Evolutionary conservation across 2,113 vertebrate genomes (phyloP).

Genomic region (Pedetes capensis): DNA sequence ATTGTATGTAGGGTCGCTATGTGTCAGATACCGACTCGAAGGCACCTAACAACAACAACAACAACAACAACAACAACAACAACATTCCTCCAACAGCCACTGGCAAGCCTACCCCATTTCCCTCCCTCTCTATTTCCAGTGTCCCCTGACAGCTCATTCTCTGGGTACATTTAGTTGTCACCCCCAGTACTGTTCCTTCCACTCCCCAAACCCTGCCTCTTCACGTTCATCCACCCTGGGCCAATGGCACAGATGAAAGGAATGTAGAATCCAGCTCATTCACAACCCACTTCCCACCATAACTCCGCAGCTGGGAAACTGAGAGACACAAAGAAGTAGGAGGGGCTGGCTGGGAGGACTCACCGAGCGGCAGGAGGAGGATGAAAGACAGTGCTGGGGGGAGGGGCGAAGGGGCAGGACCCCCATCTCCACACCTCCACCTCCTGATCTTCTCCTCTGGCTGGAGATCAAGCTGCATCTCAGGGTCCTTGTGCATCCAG

Average conservation of each 20-base stretch:
- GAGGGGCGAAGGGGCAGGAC: conserved; percentile 16
- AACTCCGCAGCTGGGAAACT: background rate
- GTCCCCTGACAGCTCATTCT: background rate
- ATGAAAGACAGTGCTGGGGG: conserved; percentile 58
- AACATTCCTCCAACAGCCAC: background rate
- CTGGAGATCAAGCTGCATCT: conserved; percentile 64
- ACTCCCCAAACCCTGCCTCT: background rate
- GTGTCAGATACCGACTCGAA: too few species aligned
- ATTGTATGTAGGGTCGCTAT: too few species aligned
- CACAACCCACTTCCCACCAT: background rate
- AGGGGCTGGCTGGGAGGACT: background rate
- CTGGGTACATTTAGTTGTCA: background rate
- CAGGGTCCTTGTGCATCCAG: conserved; percentile 47
- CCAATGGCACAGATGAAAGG: background rate
- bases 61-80: too few species aligned
- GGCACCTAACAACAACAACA: too few species aligned
- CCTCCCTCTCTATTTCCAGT: background rate
- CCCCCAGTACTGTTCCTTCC: background rate
- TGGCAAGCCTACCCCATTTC: background rate
- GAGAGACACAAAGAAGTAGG: background rate
- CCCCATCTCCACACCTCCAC: background rate
- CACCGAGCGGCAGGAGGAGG: conserved; percentile 76
- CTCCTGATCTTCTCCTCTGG: background rate
- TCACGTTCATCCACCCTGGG: background rate
- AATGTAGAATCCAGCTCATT: background rate